These are phyloP conservation scores for Catharus fuscescens DNA, from an alignment of 2,113 vertebrate genomes.

Conservation along the genomic window DNA sequence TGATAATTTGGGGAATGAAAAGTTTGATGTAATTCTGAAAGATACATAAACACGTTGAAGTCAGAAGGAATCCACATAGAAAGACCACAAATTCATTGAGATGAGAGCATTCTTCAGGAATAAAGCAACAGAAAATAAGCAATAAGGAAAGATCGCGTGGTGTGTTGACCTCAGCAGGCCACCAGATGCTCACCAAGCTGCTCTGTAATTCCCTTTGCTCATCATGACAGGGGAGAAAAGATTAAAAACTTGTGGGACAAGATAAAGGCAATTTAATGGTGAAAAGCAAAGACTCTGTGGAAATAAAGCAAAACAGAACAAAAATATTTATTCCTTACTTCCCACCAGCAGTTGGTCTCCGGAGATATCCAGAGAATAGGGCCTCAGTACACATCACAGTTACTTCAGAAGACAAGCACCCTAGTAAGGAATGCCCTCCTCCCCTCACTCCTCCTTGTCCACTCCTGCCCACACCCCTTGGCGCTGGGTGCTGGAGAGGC, in stretches of 20 bases:
- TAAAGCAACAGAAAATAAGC: background rate
- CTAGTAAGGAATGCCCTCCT: rapidly evolving
- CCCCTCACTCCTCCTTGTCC: background rate
- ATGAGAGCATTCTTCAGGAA: background rate
- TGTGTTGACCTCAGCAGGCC: background rate
- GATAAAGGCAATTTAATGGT: background rate
- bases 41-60: background rate
- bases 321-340: background rate
- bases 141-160: background rate
- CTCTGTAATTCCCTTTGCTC: background rate
- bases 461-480: background rate
- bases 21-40: background rate
- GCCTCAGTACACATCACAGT: background rate
- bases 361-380: background rate
- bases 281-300: background rate
- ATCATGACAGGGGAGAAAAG: background rate
- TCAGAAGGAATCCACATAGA: background rate
- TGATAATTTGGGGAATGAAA: background rate
- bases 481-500: rapidly evolving
- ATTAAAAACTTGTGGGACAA: background rate
- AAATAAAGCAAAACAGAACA: background rate
- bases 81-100: background rate
- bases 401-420: background rate
- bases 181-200: background rate
- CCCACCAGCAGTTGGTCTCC: background rate